Base-by-base conservation (phyloP, 1,140 invertebrate genomes). In the Cylas formicarius region DNA sequence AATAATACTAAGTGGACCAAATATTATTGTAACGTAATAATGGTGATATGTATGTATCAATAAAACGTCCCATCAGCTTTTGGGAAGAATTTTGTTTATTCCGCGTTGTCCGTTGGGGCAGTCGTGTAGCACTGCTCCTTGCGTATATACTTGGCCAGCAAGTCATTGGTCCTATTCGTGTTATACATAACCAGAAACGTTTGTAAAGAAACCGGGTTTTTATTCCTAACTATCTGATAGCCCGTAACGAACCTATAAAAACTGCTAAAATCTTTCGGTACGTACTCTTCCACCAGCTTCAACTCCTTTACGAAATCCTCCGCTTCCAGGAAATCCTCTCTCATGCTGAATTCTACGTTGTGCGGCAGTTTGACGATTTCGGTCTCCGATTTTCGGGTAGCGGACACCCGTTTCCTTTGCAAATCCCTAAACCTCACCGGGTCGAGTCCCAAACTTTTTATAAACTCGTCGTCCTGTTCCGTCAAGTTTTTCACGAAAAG, bases 171-270 rank as follows among this genome's bases (percentile, higher is more conserved):
- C 16, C 55, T 24, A 19, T 55, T 49, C 1, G 55, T 57, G 32
- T 57, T 57, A 28, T 57, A 51, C 36, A 57, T 49, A 7, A 42
- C 48, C 27, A 57, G 31, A 44, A 57, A 57, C 0, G 48, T 57
- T 16, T 49, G 34, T 36, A 57, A 50, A 1, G 55, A 57, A 11
- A 57, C 50, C 3, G 55, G 55, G 13, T 32, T 29, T 28, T 57
- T 44, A 13, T 48, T 41, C 11, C 50, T 46, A 28, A 51, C 28
- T 22, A 57, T 55, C 24, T 57, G 55, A 47, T 52, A 57, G 13
- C 52, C 55, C 4, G 55, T 55, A 8, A 57, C 55, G 20, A 44
- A 57, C 23, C 35, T 47, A 22, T 57, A 57, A 39, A 54, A 57
- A 13, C 34, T 33, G 9, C 35, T 44, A 47, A 57, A 57, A 29